Conservation (phyloP, 2,797 vertebrate genomes). For the Squalus acanthias region DNA sequence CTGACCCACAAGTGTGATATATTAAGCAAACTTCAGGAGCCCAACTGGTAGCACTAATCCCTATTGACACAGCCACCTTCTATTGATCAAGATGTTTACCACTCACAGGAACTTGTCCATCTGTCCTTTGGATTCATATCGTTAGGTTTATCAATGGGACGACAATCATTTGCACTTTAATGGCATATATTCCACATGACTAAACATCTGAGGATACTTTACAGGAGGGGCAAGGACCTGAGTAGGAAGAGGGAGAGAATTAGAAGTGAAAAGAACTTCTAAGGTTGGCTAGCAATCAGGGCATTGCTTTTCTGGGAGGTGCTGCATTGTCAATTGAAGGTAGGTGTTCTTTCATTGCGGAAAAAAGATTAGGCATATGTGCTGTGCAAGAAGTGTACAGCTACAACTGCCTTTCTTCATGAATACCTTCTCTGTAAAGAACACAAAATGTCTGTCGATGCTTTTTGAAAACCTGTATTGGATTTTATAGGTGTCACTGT, state of each 20-base stretch:
- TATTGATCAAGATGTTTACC: background rate
- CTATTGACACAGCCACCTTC: background rate
- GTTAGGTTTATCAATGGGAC: background rate
- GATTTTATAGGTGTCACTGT: conserved; percentile 38
- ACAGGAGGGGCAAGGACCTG: background rate
- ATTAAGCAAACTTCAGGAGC: background rate
- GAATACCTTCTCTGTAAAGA: background rate
- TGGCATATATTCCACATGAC: background rate
- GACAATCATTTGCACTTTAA: background rate
- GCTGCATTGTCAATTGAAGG: background rate
- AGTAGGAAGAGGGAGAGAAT: background rate
- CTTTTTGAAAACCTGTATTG: background rate
- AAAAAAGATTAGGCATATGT: background rate
- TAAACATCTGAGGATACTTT: background rate
- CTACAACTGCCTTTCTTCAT: background rate
- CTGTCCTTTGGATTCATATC: background rate
- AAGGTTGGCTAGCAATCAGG: background rate
- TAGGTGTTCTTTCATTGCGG: background rate
- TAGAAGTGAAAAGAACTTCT: background rate
- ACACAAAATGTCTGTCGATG: background rate
- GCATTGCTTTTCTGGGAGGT: background rate
- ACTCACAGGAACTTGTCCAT: background rate
- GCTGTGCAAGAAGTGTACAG: background rate
- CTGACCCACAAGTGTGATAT: too few species aligned
- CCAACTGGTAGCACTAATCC: background rate